Evolutionary conservation across 1,140 invertebrate species (phyloP).

Genomic region (Palaemon carinicauda): DNA sequence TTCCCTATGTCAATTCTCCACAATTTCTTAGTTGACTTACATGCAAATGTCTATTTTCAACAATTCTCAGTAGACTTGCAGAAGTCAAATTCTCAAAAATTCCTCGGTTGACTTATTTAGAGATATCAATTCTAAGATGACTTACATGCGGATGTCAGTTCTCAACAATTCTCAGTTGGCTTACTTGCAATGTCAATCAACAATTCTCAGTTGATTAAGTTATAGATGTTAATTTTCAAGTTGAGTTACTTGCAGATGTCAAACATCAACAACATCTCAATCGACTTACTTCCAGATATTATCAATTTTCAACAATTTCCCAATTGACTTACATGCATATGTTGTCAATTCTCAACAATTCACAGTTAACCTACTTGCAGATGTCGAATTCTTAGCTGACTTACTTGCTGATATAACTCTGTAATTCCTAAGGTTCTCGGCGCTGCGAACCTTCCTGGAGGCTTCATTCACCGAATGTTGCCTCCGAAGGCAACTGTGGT

Average conservation of each 20-base stretch:
- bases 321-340: background rate
- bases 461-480: background rate
- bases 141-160: background rate
- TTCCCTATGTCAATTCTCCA: background rate
- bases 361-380: background rate
- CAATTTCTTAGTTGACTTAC: background rate
- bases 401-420: background rate
- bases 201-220: background rate
- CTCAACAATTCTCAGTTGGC: background rate
- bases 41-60: too few relatives aligned
- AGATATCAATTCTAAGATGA: background rate
- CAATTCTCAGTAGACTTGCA: background rate
- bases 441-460: constrained; percentile 19
- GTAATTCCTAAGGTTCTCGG: constrained; percentile 30
- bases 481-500: background rate
- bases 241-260: too few relatives aligned
- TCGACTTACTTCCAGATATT: too few relatives aligned
- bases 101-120: background rate
- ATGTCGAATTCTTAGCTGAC: background rate
- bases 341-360: too few relatives aligned
- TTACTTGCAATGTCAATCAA: background rate
- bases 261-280: too few relatives aligned
- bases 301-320: too few relatives aligned
- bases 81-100: background rate
- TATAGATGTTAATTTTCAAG: background rate